Evolutionary conservation across 2,888 invertebrate species (phyloP), one percentile per base, ranked within the genome.

Genomic region (Oligia latruncula): DNA sequence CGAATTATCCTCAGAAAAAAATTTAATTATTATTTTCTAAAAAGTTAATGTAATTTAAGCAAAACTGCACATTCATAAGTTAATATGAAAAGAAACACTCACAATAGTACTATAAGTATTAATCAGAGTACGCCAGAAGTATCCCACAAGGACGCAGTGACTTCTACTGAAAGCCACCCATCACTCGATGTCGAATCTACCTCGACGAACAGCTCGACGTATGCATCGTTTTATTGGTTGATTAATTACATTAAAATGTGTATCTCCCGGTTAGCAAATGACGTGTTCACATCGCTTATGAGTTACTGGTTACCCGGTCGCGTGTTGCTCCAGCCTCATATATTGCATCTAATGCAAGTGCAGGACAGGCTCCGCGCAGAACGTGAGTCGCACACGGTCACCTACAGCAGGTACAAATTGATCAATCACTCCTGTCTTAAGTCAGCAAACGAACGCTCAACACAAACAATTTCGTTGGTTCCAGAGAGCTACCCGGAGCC

Each of bases 201-300:
- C 77, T 1, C 68, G 64, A 17, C 52, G 91, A 73, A 23, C 1
- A 62, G 64, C 88, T 87, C 95, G 87, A 94, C 93, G 96, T 96
- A 96, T 93, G 96, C 93, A 90, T 91, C 91, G 84, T 89, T 95
- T 93, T 91, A 87, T 91, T 95, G 92, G 92, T 93, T 94, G 78
- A 87, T 93, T 90, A 86, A 81, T 90, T 95, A 96, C 87, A 86
- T 91, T 84, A 92, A 89, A 93, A 94, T 94, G 93, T 95, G 94
- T 87, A 74, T 92, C 29, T 83, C 80, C 74, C 95, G 96, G 74
- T 92, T 96, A 90, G 87, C 91, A 20, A 93, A 91, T 89, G 96
- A 96, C 85, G 85, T 95, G 71, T 91, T 91, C 82, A 82, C 87
- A 78, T 90, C 95, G 52, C 79, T 93, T 35, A 78, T 93, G 80